Percentiles rank a stretch among this genome's conserved stretches.
phyloP scores from a whole-genome alignment of 1,140 invertebrate species.

The Bombus pyrosoma region DNA sequence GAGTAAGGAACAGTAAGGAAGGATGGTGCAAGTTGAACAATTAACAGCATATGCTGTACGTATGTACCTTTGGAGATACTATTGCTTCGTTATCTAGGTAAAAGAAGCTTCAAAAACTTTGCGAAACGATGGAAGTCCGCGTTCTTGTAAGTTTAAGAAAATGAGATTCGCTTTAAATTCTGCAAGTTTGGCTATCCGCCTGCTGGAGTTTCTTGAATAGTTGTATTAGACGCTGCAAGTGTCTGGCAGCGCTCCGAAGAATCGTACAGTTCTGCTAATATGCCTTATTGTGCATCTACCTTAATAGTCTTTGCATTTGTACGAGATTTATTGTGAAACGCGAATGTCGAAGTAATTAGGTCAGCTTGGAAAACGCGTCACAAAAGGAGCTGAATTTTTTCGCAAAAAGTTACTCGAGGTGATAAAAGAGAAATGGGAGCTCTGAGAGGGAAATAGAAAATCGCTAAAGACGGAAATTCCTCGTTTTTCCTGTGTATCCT shows the following conservation, averaged over 20 bases:
- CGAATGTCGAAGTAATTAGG: neutral
- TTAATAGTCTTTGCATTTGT: neutral
- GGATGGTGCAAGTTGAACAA: neutral
- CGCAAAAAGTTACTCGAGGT: neutral
- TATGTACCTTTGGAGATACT: neutral
- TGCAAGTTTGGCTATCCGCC: neutral
- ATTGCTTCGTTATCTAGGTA: too few relatives aligned
- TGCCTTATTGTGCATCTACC: too few relatives aligned
- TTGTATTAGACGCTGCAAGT: neutral
- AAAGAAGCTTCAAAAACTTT: neutral
- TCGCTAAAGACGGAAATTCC: too few relatives aligned
- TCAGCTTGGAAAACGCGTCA: too few relatives aligned
- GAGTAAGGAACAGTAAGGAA: too few relatives aligned
- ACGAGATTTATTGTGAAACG: neutral
- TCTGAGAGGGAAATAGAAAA: neutral
- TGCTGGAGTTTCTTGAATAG: neutral
- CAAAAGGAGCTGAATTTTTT: neutral
- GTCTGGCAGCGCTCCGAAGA: neutral
- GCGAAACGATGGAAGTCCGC: neutral
- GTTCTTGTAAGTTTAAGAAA: neutral
- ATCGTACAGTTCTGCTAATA: neutral
- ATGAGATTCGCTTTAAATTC: slow-evolving; percentile 19
- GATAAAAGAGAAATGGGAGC: neutral
- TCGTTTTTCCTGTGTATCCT: neutral
- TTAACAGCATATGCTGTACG: neutral